These are phyloP conservation scores for Urocyon cinereoargenteus DNA, from an alignment of 2,797 vertebrate species.

Conservation along the genomic window DNA sequence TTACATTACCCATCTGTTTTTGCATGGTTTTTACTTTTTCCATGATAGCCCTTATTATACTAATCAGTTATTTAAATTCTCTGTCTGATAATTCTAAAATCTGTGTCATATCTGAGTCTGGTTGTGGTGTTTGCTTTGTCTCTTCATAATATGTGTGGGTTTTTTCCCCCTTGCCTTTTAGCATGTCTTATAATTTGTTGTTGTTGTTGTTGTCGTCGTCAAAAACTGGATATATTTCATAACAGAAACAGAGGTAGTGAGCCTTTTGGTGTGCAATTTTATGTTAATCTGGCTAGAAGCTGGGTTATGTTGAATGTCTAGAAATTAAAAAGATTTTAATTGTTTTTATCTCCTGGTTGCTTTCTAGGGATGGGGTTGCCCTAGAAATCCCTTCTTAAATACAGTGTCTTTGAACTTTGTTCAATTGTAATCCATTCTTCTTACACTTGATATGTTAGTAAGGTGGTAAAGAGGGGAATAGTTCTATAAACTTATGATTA, in stretches of 20 bases:
- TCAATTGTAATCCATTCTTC: background rate
- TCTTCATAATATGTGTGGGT: background rate
- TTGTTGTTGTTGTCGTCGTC: background rate
- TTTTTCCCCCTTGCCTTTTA: background rate
- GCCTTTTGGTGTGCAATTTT: background rate
- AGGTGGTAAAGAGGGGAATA: background rate
- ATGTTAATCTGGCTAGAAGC: background rate
- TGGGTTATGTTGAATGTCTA: background rate
- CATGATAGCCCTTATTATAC: background rate
- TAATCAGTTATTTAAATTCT: background rate
- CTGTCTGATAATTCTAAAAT: background rate
- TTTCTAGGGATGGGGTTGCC: background rate
- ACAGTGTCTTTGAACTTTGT: background rate
- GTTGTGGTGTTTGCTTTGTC: background rate
- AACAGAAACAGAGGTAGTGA: background rate
- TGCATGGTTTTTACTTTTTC: background rate
- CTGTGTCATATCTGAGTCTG: background rate
- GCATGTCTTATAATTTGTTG: background rate
- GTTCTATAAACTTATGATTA: background rate
- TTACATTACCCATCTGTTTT: background rate
- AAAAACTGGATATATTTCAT: background rate
- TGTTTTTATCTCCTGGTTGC: background rate
- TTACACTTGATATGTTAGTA: background rate
- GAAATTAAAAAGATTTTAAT: background rate
- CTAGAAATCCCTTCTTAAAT: background rate